Evolutionary conservation across 2,888 invertebrate species (phyloP).

Genomic region (Galerucella nymphaeae): DNA sequence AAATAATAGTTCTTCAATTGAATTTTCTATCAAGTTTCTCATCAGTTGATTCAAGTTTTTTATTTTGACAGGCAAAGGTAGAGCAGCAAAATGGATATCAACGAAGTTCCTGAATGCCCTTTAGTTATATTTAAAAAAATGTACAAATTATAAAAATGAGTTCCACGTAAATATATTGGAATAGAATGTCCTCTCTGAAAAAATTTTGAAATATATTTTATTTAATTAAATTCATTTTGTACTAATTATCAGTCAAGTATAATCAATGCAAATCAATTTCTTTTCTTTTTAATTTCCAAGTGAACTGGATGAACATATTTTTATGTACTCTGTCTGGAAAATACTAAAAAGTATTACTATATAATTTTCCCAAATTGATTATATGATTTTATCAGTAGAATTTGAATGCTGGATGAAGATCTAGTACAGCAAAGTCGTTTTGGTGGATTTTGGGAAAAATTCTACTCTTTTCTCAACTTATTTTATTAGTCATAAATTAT

Average conservation of each 20-base stretch:
- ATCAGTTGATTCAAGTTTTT: conserved; percentile 35
- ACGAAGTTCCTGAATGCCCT: conserved; percentile 34
- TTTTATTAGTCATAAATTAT: too few relatives aligned
- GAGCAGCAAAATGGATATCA: conserved; percentile 28
- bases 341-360: too few relatives aligned
- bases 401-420: too few relatives aligned
- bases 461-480: too few relatives aligned
- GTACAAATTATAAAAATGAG: conserved; percentile 31
- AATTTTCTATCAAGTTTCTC: conserved; percentile 22
- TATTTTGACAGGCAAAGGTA: conserved; percentile 55
- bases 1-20: conserved; percentile 16
- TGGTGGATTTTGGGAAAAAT: too few relatives aligned
- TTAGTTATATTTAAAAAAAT: conserved; percentile 28
- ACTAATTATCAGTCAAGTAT: conserved; percentile 6
- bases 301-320: not conserved
- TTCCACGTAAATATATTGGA: conserved; percentile 28
- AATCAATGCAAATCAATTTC: not conserved
- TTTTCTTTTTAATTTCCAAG: not conserved
- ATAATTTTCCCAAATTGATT: too few relatives aligned
- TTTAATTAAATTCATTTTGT: conserved; percentile 22
- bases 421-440: too few relatives aligned
- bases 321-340: not conserved
- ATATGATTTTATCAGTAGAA: too few relatives aligned
- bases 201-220: conserved; percentile 34
- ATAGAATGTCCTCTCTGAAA: conserved; percentile 31